Evolutionary conservation across 2,888 invertebrate genomes (phyloP), one percentile per base, ranked within the genome.

Genomic region (Euclidia mi): DNA sequence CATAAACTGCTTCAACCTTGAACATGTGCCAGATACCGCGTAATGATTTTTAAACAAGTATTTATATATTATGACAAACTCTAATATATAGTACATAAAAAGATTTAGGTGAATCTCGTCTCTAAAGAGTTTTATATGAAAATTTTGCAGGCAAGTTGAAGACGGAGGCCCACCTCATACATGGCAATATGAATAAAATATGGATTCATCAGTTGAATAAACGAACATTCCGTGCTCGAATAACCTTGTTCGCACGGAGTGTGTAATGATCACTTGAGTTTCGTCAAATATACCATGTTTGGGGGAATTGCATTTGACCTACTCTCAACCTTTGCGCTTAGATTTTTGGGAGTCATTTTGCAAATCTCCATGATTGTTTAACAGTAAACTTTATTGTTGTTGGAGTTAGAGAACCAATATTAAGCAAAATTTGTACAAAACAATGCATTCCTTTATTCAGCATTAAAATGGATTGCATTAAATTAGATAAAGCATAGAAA

Each of bases 151-250:
- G 56, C 77, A 77, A 69, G 67, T 77, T 70, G 77, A 72, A 61
- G 56, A 63, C 41, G 58, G 43, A 78, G 70, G 75, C 66, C 69
- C 78, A 82, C 79, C 81, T 87, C 78, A 82, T 84, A 84, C 80
- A 81, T 68, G 78, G 82, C 77, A 80, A 80, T 85, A 90, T 91
- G 91, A 91, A 92, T 92, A 92, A 91, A 89, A 91, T 90, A 91
- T 90, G 86, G 82, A 85, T 87, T 91, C 88, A 90, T 91, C 90
- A 91, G 89, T 85, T 83, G 84, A 86, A 87, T 87, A 88, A 89
- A 89, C 87, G 87, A 84, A 88, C 78, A 84, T 82, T 84, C 80
- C 75, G 76, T 81, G 80, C 80, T 79, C 76, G 80, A 81, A 83
- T 85, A 85, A 84, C 74, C 72, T 75, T 78, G 76, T 81, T 82